Conservation (phyloP, 2,888 invertebrate genomes). For the Drosophila silvestris region DNA sequence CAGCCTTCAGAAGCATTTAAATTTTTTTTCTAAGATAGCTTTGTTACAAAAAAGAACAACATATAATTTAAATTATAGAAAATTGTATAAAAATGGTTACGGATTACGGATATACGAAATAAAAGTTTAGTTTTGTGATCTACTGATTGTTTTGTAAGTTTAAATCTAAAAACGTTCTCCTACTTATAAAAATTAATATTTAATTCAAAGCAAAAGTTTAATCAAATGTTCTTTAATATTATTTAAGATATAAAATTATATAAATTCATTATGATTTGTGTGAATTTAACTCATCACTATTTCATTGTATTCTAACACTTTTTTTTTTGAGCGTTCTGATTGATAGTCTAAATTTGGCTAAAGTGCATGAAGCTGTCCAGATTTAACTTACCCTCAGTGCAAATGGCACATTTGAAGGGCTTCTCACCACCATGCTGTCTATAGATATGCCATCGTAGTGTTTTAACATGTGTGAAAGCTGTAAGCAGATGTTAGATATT, state of each 20-base stretch:
- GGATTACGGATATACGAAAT: no score
- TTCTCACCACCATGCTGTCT: constrained; percentile 75
- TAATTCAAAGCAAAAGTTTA: not conserved
- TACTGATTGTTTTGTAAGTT: not conserved
- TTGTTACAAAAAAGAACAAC: no score
- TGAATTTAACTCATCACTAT: not conserved
- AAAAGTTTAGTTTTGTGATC: not conserved
- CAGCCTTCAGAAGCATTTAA: not conserved
- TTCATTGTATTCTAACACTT: not conserved
- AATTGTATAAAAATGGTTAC: no score
- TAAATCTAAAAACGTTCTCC: not conserved
- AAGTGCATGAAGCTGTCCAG: constrained; percentile 7
- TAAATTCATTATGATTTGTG: not conserved
- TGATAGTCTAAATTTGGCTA: constrained; percentile 19
- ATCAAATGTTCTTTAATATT: not conserved
- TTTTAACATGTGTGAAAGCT: constrained; percentile 71
- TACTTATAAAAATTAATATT: not conserved
- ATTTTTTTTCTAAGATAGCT: not conserved
- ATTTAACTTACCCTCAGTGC: constrained; percentile 69
- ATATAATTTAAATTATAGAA: not conserved
- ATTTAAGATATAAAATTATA: not conserved
- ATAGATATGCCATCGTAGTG: constrained; percentile 73
- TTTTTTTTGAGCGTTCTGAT: not conserved
- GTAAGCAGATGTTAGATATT: constrained; percentile 4
- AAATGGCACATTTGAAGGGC: constrained; percentile 71